phyloP scores from a whole-genome alignment of 2,888 invertebrate species.

The Torymus aiolomorphi region DNA sequence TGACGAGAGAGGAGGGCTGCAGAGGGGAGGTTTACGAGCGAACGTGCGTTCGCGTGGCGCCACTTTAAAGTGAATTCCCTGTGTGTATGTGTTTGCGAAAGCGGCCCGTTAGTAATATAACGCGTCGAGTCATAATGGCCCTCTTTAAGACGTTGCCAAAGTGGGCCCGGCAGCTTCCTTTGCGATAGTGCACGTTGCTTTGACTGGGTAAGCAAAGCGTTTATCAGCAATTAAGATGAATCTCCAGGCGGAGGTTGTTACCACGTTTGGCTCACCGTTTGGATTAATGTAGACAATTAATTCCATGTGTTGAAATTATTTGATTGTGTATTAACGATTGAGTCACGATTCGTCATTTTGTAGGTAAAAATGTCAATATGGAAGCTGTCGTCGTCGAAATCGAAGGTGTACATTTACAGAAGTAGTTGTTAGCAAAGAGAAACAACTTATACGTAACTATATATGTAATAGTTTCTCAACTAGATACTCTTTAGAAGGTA shows the following conservation, averaged over 20 bases:
- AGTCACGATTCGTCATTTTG: too few species aligned
- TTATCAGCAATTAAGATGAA: not conserved
- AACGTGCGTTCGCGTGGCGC: conserved; percentile 49
- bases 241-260: not conserved
- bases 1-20: not conserved
- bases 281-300: too few species aligned
- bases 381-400: too few species aligned
- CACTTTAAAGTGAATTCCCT: conserved; percentile 40
- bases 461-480: too few species aligned
- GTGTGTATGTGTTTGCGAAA: conserved; percentile 56
- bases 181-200: not conserved
- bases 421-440: too few species aligned
- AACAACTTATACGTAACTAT: too few species aligned
- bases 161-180: not conserved
- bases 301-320: too few species aligned
- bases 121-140: conserved; percentile 45
- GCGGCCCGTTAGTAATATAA: conserved; percentile 50
- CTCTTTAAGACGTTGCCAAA: conserved; percentile 47
- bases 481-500: too few species aligned
- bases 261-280: not conserved
- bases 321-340: too few species aligned
- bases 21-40: conserved; percentile 36
- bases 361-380: too few species aligned
- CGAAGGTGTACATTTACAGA: too few species aligned
- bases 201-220: not conserved